Conservation (phyloP, 2,113 vertebrate genomes). For the Clupea harengus region DNA sequence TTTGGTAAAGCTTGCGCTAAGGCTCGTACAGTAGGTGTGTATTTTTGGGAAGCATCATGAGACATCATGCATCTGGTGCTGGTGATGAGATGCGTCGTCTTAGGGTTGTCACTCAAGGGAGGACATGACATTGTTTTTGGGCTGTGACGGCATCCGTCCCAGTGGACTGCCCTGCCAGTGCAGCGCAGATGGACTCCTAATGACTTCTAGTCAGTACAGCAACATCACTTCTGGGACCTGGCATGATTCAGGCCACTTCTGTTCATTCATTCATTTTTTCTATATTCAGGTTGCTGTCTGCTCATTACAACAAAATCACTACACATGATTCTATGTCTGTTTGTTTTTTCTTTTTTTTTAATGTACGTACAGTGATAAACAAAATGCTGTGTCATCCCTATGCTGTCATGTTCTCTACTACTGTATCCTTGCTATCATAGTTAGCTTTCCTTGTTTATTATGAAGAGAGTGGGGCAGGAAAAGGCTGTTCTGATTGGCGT, state of each 20-base stretch:
- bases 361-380: not conserved
- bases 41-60: not conserved
- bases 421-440: constrained; percentile 30
- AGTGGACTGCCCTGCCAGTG: not conserved
- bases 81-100: not conserved
- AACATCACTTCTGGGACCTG: not conserved
- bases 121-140: not conserved
- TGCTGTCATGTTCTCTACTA: not conserved
- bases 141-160: not conserved
- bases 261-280: not conserved
- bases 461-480: constrained; percentile 26
- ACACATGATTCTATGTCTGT: not conserved
- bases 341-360: not conserved
- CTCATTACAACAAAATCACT: not conserved
- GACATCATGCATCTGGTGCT: not conserved
- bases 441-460: constrained; percentile 32
- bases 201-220: not conserved
- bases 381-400: not conserved
- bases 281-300: not conserved
- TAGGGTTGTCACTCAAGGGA: not conserved
- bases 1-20: not conserved
- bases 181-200: not conserved
- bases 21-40: not conserved
- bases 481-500: constrained; percentile 31
- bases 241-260: not conserved